These are phyloP conservation scores for Jaculus jaculus DNA, from an alignment of 2,113 vertebrate species.

Conservation along the genomic window DNA sequence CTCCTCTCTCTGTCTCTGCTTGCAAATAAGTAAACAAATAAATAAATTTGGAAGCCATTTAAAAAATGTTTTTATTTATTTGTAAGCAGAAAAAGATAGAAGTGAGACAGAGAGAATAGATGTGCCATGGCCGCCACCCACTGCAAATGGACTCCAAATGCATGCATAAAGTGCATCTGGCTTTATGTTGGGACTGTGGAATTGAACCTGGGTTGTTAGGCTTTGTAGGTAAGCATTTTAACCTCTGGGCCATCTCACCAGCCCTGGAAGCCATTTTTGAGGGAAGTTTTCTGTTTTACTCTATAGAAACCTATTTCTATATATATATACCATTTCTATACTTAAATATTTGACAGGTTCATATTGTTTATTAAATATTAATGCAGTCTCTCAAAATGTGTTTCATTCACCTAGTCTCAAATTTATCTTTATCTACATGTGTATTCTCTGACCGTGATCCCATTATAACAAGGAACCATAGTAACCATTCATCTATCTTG, in stretches of 20 bases:
- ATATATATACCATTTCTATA: constrained; percentile 29
- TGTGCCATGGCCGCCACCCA: too few species aligned
- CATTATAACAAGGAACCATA: neutral
- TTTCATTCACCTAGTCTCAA: neutral
- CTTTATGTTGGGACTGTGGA: too few species aligned
- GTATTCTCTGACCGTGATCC: neutral
- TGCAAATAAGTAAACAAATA: too few species aligned
- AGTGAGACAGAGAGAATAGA: too few species aligned
- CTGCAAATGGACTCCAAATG: too few species aligned
- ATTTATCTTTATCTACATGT: neutral
- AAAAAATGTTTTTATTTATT: too few species aligned
- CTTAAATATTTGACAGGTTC: constrained; percentile 33
- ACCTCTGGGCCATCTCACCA: too few species aligned
- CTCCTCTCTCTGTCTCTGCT: too few species aligned
- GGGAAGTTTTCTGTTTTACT: constrained; percentile 55
- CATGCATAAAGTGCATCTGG: neutral
- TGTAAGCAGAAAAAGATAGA: too few species aligned
- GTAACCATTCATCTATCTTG: constrained; percentile 6
- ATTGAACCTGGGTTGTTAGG: too few species aligned
- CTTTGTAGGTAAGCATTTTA: too few species aligned
- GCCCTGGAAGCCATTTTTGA: neutral
- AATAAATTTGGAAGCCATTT: too few species aligned
- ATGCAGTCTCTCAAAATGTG: neutral
- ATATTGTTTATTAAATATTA: constrained; percentile 38
- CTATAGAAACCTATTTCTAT: neutral